Evolutionary conservation across 2,797 vertebrate species (phyloP), one percentile per base, ranked within the genome.

Genomic region (Chromis chromis): DNA sequence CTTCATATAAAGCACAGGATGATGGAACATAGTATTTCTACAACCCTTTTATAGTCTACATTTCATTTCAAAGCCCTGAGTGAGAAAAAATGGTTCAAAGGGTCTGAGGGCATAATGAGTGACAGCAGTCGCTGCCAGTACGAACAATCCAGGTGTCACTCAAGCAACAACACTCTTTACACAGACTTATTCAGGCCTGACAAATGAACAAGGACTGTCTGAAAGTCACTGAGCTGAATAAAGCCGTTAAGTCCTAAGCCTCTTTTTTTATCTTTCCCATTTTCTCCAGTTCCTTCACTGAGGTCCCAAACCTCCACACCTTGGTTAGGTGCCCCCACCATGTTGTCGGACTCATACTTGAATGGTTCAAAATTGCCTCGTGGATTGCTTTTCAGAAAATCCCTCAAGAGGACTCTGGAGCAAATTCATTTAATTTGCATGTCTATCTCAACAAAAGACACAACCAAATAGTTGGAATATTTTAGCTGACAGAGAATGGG

Each of bases 331-430:
- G 69, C 66, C 78, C 77, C 77, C 65, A 68, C 28, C 65, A 65
- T 68, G 58, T 61, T 69, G 73, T 83, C 25, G 40, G 57, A 74
- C 90, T 93, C 88, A 93, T 92, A 94, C 91, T 93, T 89, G 87
- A 91, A 87, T 88, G 92, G 80, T 88, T 94, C 82, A 80, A 90
- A 93, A 94, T 93, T 92, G 90, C 90, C 83, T 92, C 84, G 75
- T 87, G 90, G 91, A 94, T 92, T 91, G 88, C 88, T 89, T 92
- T 89, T 88, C 79, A 86, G 79, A 91, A 93, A 94, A 92, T 91
- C 93, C 92, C 89, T 90, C 85, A 88, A 87, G 91, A 88, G 87
- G 73, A 89, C 76, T 74, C 70, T 22, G 64, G 74, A 76, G 74
- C 76, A 89, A 87, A 91, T 84, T 86, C 76, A 74, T 74, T 84